These are phyloP conservation scores for Drymonia ruficornis DNA, from an alignment of 2,888 invertebrate species.

Conservation along the genomic window DNA sequence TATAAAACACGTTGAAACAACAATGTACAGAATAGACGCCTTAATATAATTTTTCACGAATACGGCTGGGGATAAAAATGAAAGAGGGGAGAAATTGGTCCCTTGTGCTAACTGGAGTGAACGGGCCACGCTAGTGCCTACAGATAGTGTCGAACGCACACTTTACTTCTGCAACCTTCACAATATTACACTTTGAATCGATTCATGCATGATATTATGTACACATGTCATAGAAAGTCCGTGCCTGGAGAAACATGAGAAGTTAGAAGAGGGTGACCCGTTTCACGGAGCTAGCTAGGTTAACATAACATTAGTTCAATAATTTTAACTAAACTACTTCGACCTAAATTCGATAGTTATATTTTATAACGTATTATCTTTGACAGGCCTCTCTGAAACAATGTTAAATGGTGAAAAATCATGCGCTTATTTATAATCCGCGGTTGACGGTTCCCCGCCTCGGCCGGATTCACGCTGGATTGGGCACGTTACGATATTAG, in stretches of 20 bases:
- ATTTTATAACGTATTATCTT: too few relatives aligned
- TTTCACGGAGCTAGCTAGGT: too few relatives aligned
- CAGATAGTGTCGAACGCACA: neutral
- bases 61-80: constrained; percentile 1
- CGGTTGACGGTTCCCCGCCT: constrained; percentile 8
- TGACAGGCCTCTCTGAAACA: constrained; percentile 6
- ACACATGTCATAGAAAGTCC: too few relatives aligned
- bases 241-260: too few relatives aligned
- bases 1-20: constrained; percentile 18
- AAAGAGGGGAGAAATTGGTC: constrained; percentile 4
- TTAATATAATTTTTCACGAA: constrained; percentile 13
- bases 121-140: neutral
- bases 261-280: too few relatives aligned
- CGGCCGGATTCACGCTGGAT: constrained; percentile 9
- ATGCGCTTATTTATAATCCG: constrained; percentile 22
- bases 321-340: too few relatives aligned
- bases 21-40: constrained; percentile 16
- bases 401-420: constrained; percentile 21
- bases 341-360: too few relatives aligned
- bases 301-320: too few relatives aligned
- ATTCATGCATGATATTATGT: too few relatives aligned
- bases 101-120: constrained; percentile 7
- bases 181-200: too few relatives aligned
- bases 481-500: constrained; percentile 31
- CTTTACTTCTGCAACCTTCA: neutral